Base-by-base conservation (phyloP, 2,797 vertebrate species). In the Gobionotothen gibberifrons region DNA sequence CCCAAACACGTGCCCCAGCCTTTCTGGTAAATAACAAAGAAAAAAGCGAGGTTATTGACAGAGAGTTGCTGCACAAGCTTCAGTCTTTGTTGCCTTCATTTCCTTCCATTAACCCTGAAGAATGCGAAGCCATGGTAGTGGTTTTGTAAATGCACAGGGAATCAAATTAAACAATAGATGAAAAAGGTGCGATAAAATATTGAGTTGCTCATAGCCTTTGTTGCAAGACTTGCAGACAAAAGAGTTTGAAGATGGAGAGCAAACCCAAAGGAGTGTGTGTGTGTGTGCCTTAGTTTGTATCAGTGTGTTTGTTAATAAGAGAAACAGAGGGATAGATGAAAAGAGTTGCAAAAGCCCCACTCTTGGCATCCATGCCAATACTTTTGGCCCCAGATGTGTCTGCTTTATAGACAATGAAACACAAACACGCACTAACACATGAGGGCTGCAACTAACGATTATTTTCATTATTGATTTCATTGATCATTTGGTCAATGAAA, bases 131-230 rank as follows among this genome's bases (percentile, higher is more conserved):
- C 43, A 57, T 53, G 21, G 42, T 22, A 53, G 51, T 2, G 44
- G 64, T 55, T 36, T 67, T 60, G 65, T 39, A 60, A 75, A 75
- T 46, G 52, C 43, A 51, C 29, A 36, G 65, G 43, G 58, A 56
- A 53, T 78, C 74, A 21, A 83, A 84, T 77, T 74, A 72, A 88
- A 85, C 77, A 74, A 87, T 26, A 84, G 71, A 79, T 62, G 54
- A 82, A 83, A 36, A 72, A 76, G 63, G 69, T 58, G 43, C 69
- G 21, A 83, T 91, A 44, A 90, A 90, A 90, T 87, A 90, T 91
- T 90, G 19, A 91, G 59, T 26, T 5, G 13, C 54, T 68, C 36
- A 32, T 49, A 13, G 72, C 80, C 46, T 85, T 83, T 85, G 81
- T 82, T 16, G 39, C 80, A 78, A 77, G 43, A 84, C 56, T 58